Percentiles rank a stretch among this genome's conserved stretches.
phyloP scores from a whole-genome alignment of 2,113 vertebrate species.

The Daboia siamensis region DNA sequence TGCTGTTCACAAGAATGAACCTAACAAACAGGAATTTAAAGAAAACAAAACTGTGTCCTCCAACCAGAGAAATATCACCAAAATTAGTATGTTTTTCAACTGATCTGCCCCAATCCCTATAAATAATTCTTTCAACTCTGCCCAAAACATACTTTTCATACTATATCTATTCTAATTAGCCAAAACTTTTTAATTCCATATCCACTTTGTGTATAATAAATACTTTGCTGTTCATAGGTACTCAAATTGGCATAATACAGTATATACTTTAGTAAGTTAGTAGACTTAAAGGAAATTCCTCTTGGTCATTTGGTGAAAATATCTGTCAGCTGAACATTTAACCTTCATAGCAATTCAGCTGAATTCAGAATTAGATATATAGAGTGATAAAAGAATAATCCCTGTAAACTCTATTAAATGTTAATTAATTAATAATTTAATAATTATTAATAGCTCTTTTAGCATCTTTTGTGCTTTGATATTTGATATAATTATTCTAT shows the following conservation, averaged over 20 bases:
- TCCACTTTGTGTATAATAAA: not conserved
- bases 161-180: not conserved
- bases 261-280: conserved; percentile 15
- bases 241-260: not conserved
- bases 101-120: not conserved
- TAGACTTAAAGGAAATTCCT: conserved; percentile 15
- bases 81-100: not conserved
- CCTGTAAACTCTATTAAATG: conserved; percentile 4
- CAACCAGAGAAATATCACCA: not conserved
- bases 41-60: not conserved
- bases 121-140: not conserved
- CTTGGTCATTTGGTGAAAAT: not conserved
- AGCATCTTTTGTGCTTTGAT: conserved; percentile 27
- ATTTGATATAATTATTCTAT: conserved; percentile 35
- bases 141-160: not conserved
- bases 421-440: conserved; percentile 16
- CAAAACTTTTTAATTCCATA: not conserved
- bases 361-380: not conserved
- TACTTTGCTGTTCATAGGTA: not conserved
- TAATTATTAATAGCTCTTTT: conserved; percentile 2
- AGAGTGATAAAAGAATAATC: not conserved
- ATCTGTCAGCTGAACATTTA: not conserved
- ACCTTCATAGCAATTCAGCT: not conserved
- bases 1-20: not conserved
- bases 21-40: not conserved